These are phyloP conservation scores for Amaurobius ferox DNA, from an alignment of 2,888 invertebrate genomes.

Conservation along the genomic window DNA sequence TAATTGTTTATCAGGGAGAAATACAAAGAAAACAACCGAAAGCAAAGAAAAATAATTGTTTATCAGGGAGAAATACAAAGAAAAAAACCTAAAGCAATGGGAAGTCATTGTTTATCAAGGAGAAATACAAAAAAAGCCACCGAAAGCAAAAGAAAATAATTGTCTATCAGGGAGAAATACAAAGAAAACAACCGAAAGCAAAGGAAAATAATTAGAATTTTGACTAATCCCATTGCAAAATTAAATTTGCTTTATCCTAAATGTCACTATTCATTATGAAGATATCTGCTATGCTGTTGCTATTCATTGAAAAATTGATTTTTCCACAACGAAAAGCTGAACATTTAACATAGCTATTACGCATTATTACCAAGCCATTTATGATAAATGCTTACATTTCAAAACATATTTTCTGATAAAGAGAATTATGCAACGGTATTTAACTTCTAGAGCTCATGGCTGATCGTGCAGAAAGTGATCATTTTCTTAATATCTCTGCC, in stretches of 20 bases:
- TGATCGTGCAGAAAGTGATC: background rate
- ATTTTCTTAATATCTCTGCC: background rate
- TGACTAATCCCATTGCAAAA: too few species aligned
- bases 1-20: too few species aligned
- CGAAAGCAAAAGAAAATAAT: too few species aligned
- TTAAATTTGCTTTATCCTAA: background rate
- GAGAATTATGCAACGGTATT: background rate
- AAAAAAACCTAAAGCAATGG: too few species aligned
- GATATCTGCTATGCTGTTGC: background rate
- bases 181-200: too few species aligned
- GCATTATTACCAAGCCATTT: background rate
- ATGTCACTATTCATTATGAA: background rate
- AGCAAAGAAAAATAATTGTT: too few species aligned
- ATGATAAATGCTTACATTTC: background rate
- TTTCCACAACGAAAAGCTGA: background rate
- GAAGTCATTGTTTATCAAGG: too few species aligned
- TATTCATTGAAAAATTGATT: background rate
- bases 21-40: too few species aligned
- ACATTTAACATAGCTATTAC: background rate
- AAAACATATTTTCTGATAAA: background rate
- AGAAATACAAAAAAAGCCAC: too few species aligned
- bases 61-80: too few species aligned
- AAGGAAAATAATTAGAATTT: too few species aligned
- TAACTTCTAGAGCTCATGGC: background rate
- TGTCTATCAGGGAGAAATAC: too few species aligned